These are phyloP conservation scores for Danio rerio DNA, from an alignment of 2,113 vertebrate species.

Conservation along the genomic window GRCz12tu NC_133185.1:39963501-39964000, in stretches of 20 bases:
- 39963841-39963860: slow-evolving; percentile 77
- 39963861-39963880: slow-evolving; percentile 68
- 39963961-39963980: slow-evolving; percentile 17
- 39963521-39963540: no score
- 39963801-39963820: slow-evolving; percentile 69
- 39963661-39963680: slow-evolving; percentile 70
- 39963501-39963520: no score
- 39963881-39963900: slow-evolving; percentile 58
- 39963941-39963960: slow-evolving; percentile 40
- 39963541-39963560: no score
- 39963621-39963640: not conserved
- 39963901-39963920: slow-evolving; percentile 54
- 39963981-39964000: not conserved
- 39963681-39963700: slow-evolving; percentile 74
- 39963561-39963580: not conserved
- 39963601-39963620: not conserved
- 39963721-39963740: slow-evolving; percentile 52
- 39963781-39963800: slow-evolving; percentile 69
- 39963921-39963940: slow-evolving; percentile 37
- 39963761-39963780: slow-evolving; percentile 54
- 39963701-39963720: slow-evolving; percentile 51
- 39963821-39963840: slow-evolving; percentile 84
- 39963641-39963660: slow-evolving; percentile 64
- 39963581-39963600: not conserved
- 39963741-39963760: slow-evolving; percentile 52